phyloP scores from a whole-genome alignment of 2,888 invertebrate species.

The Protula sp. region DNA sequence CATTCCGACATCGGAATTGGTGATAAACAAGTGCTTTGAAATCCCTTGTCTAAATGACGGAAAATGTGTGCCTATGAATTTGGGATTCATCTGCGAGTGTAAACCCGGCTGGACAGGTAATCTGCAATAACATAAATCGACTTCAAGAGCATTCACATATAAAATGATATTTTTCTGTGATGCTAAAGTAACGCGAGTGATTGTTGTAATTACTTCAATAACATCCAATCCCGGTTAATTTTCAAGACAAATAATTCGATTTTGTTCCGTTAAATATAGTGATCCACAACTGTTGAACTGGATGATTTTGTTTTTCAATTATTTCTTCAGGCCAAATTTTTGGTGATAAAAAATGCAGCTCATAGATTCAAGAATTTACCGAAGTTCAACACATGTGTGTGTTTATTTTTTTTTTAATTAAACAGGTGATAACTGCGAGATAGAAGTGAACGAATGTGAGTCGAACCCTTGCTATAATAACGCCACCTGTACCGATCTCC shows the following conservation, averaged over 20 bases:
- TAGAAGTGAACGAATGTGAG: slow-evolving; percentile 73
- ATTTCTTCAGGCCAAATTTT: no score
- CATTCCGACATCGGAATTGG: slow-evolving; percentile 21
- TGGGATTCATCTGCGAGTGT: slow-evolving; percentile 71
- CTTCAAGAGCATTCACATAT: not conserved
- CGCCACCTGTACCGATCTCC: slow-evolving; percentile 30
- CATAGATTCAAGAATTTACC: no score
- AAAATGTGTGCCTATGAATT: slow-evolving; percentile 48
- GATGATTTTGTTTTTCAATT: no score
- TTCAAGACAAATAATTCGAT: no score
- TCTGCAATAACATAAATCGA: not conserved
- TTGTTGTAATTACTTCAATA: no score
- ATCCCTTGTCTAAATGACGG: slow-evolving; percentile 56
- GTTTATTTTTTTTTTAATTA: not conserved
- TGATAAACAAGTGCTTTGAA: slow-evolving; percentile 56
- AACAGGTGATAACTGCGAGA: slow-evolving; percentile 16
- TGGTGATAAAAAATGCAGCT: no score
- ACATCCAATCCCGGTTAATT: no score
- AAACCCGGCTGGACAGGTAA: slow-evolving; percentile 60
- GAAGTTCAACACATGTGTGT: not conserved
- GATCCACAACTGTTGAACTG: no score
- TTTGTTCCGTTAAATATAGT: no score
- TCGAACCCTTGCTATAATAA: slow-evolving; percentile 61
- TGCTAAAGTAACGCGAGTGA: no score
- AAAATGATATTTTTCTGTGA: not conserved